Conservation (phyloP, 2,113 vertebrate species). For the Turdus rufiventris region DNA sequence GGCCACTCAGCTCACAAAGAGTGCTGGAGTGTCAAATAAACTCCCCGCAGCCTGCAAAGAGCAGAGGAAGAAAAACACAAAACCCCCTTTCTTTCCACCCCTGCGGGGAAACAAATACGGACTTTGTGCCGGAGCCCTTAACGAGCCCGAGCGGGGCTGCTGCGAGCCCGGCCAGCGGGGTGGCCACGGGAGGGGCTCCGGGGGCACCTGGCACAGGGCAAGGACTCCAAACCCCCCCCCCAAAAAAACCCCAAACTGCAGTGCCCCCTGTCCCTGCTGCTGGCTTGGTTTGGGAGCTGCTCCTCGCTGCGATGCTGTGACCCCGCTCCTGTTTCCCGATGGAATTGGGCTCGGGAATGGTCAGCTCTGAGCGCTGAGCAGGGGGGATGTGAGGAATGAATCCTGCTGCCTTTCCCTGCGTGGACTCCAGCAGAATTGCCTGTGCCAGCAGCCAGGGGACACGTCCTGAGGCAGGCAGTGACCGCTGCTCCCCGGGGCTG, state of each 20-base stretch:
- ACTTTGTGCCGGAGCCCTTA: conserved; percentile 84
- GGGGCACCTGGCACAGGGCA: not conserved
- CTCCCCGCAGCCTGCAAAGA: conserved; percentile 79
- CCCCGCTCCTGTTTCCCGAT: rapidly evolving
- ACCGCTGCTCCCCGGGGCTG: rapidly evolving
- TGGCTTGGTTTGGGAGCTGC: not conserved
- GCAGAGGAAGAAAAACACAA: conserved; percentile 74
- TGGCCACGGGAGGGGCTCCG: not conserved
- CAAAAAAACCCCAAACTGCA: too few species aligned
- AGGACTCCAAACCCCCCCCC: not conserved
- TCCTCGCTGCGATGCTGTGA: not conserved
- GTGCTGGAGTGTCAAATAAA: conserved; percentile 92
- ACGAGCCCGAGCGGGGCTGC: conserved; percentile 60
- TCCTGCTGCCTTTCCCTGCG: rapidly evolving
- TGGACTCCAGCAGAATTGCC: rapidly evolving
- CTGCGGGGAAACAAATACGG: conserved; percentile 82
- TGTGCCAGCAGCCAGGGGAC: rapidly evolving
- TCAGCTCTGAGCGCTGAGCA: rapidly evolving
- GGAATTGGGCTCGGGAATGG: rapidly evolving
- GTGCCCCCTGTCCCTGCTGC: not conserved
- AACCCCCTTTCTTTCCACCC: conserved; percentile 89
- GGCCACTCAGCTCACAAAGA: conserved; percentile 91
- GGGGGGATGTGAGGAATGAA: too few species aligned
- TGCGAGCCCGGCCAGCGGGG: not conserved
- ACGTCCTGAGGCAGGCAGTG: not conserved